Base-by-base conservation (phyloP, 1,140 invertebrate species). In the Stratiolaelaps scimitus region DNA sequence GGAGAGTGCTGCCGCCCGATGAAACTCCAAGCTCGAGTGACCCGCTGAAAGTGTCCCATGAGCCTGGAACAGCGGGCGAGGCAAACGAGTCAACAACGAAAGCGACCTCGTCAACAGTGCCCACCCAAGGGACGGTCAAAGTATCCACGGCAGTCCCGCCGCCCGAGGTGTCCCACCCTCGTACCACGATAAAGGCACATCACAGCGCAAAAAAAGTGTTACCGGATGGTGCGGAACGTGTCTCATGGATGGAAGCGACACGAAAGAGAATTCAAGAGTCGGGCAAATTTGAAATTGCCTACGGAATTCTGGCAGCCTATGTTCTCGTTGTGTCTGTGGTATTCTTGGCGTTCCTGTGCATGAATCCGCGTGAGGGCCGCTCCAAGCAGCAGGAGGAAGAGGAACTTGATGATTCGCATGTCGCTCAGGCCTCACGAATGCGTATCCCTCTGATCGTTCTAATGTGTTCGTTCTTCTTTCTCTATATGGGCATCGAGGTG, bases 401-500 rank as follows among this genome's bases (percentile, higher is more conserved):
- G 43, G 70, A 69, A 0, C 48, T 56, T 20, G 64, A 70, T 17
- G 64, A 68, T 64, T 40, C 67, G 10, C 45, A 69, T 19, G 34
- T 65, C 17, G 7, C 47, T 17, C 65, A 47, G 43, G 29, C 20
- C 44, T 7, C 20, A 23, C 10, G 26, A 43, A 72, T 75, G 48
- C 66, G 69, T n/a, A 40, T 72, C 15, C 45, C 72, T 4, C 68
- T 79, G 1, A 70, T 78, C 0, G 45, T 72, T 0, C 67, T 79
- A 2, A 72, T 78, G n/a, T 75, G 77, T 47, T 67, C 76, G 26
- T 76, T 80, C 65, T 77, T 77, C 66, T 74, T 78, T 53, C 69
- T 76, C 19, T 78, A 78, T 65, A 74, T 78, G 28, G 78, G 79
- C 23, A 74, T 78, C 67, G 76, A 80, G 69, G 75, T 79, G 0